Conservation (phyloP, 2,888 invertebrate genomes). For the Apoderus coryli region DNA sequence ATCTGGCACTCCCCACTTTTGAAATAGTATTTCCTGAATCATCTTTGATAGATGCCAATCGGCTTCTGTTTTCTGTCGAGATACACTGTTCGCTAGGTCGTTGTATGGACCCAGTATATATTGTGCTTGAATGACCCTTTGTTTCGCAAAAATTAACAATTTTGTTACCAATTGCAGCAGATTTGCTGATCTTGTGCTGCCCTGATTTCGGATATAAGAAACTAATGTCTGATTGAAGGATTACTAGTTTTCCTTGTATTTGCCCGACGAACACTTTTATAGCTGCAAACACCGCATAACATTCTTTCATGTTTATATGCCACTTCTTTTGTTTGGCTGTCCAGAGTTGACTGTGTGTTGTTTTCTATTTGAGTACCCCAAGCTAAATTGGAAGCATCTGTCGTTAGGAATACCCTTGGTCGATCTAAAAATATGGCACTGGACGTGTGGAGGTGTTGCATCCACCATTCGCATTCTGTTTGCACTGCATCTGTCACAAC, state of each 20-base stretch:
- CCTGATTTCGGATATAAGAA: slow-evolving; percentile 15
- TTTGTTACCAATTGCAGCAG: slow-evolving; percentile 5
- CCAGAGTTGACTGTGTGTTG: background rate
- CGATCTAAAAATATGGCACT: no score
- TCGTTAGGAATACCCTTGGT: slow-evolving; percentile 14
- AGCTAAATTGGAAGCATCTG: slow-evolving; percentile 15
- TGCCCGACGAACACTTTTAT: background rate
- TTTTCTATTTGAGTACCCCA: slow-evolving; percentile 14
- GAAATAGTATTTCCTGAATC: slow-evolving; percentile 10
- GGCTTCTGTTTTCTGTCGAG: slow-evolving; percentile 10
- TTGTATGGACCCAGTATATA: slow-evolving; percentile 16
- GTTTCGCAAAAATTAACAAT: no score
- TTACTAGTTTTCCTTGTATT: slow-evolving; percentile 11
- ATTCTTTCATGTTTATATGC: slow-evolving; percentile 16
- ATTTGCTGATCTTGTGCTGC: slow-evolving; percentile 13
- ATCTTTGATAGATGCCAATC: slow-evolving; percentile 15
- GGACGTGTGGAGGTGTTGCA: slow-evolving; percentile 10
- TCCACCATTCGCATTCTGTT: slow-evolving; percentile 13
- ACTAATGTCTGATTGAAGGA: slow-evolving; percentile 17
- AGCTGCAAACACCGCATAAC: slow-evolving; percentile 13
- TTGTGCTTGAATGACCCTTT: slow-evolving; percentile 10
- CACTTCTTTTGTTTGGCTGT: slow-evolving; percentile 9
- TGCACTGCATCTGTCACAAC: slow-evolving; percentile 4
- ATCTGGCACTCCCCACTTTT: slow-evolving; percentile 15
- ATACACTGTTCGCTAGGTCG: slow-evolving; percentile 17